Evolutionary conservation across 2,797 vertebrate species (phyloP).

Genomic region (Microhierax caerulescens): DNA sequence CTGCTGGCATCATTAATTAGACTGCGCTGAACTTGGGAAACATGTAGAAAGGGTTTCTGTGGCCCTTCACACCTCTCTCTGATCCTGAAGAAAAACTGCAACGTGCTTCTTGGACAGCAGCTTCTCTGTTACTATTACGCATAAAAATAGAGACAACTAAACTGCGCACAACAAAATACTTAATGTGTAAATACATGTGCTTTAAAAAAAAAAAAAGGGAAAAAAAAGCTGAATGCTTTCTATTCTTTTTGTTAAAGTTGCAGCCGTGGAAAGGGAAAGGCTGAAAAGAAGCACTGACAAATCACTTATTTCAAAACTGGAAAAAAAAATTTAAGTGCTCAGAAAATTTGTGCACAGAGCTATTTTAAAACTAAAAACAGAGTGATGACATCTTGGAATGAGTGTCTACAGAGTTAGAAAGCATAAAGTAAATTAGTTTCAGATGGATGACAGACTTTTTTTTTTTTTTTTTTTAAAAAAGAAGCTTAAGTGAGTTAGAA

Average conservation of each 20-base stretch:
- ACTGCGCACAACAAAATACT: neutral
- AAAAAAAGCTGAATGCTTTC: neutral
- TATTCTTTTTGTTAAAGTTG: neutral
- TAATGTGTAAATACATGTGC: neutral
- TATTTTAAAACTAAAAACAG: constrained; percentile 26
- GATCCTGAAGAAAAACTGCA: neutral
- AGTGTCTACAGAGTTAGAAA: neutral
- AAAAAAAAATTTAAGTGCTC: neutral
- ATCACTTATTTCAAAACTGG: neutral
- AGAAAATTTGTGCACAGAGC: neutral
- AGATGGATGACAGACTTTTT: neutral
- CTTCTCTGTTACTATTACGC: neutral
- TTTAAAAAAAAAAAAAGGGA: neutral
- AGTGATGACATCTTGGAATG: constrained; percentile 29
- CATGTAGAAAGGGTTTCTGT: fast-evolving
- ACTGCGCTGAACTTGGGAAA: neutral
- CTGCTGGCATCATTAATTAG: neutral
- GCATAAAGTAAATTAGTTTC: constrained; percentile 3
- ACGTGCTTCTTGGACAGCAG: neutral
- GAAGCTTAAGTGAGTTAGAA: neutral
- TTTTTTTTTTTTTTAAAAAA: neutral
- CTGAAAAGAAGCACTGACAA: neutral
- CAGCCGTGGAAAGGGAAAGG: neutral
- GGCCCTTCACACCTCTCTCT: neutral
- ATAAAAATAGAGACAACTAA: neutral